Base-by-base conservation (phyloP, 2,113 vertebrate genomes). In the Petaurus breviceps region DNA sequence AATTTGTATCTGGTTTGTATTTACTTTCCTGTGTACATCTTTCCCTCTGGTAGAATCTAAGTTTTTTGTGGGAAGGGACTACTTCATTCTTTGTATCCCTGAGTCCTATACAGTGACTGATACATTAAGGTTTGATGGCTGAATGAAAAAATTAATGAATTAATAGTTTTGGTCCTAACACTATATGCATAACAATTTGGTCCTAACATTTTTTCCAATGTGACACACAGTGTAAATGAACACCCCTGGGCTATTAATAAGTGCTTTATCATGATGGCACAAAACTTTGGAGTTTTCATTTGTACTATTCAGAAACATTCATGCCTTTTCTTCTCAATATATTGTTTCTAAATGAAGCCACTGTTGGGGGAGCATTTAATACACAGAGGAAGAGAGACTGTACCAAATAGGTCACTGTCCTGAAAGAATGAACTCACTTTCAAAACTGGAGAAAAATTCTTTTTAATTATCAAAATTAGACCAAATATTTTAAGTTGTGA, bases 341-440 rank as follows among this genome's bases (percentile, higher is more conserved):
- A 14, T 2, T 0, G 57, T 10, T 77, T 22, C n/a, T 53, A 51
- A 52, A n/a, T 24, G 22, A 91, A 9, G 25, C 8, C 54, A 1
- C 19, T 0, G 54, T 9, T 9, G 51, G 51, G 51, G 28, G 19
- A 57, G 8, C 0, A 12, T 37, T 91, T 54, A 23, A 46, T 47
- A 26, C 3, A 12, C 12, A 43, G 93, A 46, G 31, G 46, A 25
- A 91, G 19, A 51, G 43, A 93, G 2, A 93, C 0, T 23, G 6
- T 31, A 68, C 8, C 1, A n/a, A n/a, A 68, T 46, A 11, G 2
- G 24, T 50, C 24, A 8, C 37, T 93, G 50, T 19, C 14, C 49
- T 94, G 10, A 93, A 93, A 92, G 77, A 95, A 51, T 93, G 94
- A 96, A 51, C 53, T 11, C 3, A 91, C 89, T 94, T 93, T 23